Evolutionary conservation across 2,888 invertebrate genomes (phyloP).

Genomic region (Junonia oenone): DNA sequence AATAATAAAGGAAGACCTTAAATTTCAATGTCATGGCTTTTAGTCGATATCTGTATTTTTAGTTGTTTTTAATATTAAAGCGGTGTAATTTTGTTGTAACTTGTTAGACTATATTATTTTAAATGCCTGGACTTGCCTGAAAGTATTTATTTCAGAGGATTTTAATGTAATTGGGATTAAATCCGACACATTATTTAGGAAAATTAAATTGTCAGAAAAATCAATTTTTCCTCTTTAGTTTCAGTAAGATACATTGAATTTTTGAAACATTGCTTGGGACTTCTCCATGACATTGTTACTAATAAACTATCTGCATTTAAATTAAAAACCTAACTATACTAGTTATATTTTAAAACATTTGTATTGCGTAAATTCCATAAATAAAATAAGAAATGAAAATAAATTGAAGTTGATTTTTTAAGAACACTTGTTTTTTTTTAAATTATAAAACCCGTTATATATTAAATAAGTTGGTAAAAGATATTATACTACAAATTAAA

Average conservation of each 20-base stretch:
- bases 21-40: constrained; percentile 61
- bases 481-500: no score
- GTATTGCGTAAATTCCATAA: constrained; percentile 74
- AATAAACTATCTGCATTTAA: constrained; percentile 68
- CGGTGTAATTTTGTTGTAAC: constrained; percentile 31
- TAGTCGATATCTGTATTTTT: constrained; percentile 25
- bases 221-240: constrained; percentile 36
- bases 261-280: constrained; percentile 43
- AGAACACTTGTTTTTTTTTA: constrained; percentile 34
- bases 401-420: constrained; percentile 77
- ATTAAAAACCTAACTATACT: constrained; percentile 66
- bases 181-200: constrained; percentile 52
- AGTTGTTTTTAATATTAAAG: constrained; percentile 4
- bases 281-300: constrained; percentile 72
- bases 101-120: constrained; percentile 29
- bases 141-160: constrained; percentile 42
- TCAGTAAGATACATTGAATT: constrained; percentile 34
- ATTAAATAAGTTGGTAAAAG: no score
- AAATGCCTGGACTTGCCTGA: constrained; percentile 73
- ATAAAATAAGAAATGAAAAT: constrained; percentile 65
- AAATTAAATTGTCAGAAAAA: constrained; percentile 41
- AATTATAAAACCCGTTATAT: no score
- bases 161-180: constrained; percentile 52
- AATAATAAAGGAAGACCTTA: constrained; percentile 41
- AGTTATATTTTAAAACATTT: constrained; percentile 74